Evolutionary conservation across 1,140 invertebrate species (phyloP), one percentile per base, ranked within the genome.

Genomic region (Lamellibrachia luymesi): DNA sequence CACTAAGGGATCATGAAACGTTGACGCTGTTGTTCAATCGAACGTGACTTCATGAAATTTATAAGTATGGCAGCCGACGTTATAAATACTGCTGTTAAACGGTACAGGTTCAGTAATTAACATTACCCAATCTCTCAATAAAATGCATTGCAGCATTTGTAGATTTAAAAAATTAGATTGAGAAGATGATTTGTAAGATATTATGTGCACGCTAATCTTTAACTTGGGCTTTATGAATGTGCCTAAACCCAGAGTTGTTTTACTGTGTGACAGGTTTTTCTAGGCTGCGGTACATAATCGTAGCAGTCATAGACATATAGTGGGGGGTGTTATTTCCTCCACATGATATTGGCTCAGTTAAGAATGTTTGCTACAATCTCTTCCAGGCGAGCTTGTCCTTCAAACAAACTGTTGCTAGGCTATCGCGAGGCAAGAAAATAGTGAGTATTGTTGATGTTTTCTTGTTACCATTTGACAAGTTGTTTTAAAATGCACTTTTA

Each of bases 351-450:
- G 6, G 25, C n/a, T 52, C n/a, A 17, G 7, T 90, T 91, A 51
- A 25, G n/a, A 50, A 50, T 91, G 22, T 56, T 92, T 93, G 52
- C 89, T 38, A 80, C 17, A 4, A 80, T 56, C 50, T 80, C 90
- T 93, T 93, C 25, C 92, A 93, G 93, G 93, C 93, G 51, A 93
- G 92, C n/a, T 91, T 93, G 80, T 93, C 93, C 49, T 93, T 93
- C 64, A 93, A 56, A 93, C 93, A 80, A 80, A 80, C 64, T 1
- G 25, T 80, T 80, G 64, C 64, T 80, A 80, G 90, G 56, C 92
- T 94, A 38, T 93, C 94, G 64, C 93, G 92, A 51, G 92, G 92
- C 27, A 93, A 94, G 89, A 94, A 94, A 91, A 80, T 93, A 50
- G 94, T 94, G 90, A 93, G 94, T 94, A 56, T 51, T 93, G 91